Percentiles rank a stretch among this genome's conserved stretches.
These are phyloP conservation scores for Eristalis pertinax DNA, from an alignment of 2,888 invertebrate genomes.

Conservation along the genomic window DNA sequence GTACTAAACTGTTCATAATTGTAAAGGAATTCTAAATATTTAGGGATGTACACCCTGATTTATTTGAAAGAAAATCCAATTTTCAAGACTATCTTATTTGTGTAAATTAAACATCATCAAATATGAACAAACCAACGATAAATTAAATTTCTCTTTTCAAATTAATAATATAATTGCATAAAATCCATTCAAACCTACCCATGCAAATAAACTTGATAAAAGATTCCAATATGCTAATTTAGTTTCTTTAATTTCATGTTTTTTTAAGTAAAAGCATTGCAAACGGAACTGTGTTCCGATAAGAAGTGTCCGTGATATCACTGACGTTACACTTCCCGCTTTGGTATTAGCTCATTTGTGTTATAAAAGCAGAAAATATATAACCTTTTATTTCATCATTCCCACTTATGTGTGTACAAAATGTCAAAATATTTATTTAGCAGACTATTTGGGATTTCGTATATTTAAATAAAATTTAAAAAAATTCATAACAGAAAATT, in stretches of 20 bases:
- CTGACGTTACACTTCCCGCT: constrained; percentile 39
- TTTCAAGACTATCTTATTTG: too few relatives aligned
- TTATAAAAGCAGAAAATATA: not conserved
- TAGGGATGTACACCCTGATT: too few relatives aligned
- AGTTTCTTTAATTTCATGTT: not conserved
- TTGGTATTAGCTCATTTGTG: not conserved
- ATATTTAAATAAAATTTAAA: not conserved
- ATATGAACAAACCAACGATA: too few relatives aligned
- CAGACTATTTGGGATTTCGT: constrained; percentile 17
- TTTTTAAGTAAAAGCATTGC: constrained; percentile 74
- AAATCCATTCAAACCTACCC: not conserved
- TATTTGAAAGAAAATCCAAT: too few relatives aligned
- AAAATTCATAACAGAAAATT: not conserved
- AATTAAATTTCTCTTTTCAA: too few relatives aligned
- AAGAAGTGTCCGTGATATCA: constrained; percentile 64
- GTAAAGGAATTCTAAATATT: too few relatives aligned
- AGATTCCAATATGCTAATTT: not conserved
- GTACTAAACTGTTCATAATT: too few relatives aligned
- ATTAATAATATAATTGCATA: too few relatives aligned
- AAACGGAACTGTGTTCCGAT: constrained; percentile 79
- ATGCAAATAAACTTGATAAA: not conserved
- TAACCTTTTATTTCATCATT: not conserved
- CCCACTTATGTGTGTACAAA: not conserved
- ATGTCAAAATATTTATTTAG: constrained; percentile 1
- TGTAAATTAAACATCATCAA: too few relatives aligned